Percentiles rank a stretch among this genome's conserved stretches.
These are phyloP conservation scores for Orestias chungarensis DNA, from an alignment of 2,797 vertebrate species.

Conservation along the genomic window DNA sequence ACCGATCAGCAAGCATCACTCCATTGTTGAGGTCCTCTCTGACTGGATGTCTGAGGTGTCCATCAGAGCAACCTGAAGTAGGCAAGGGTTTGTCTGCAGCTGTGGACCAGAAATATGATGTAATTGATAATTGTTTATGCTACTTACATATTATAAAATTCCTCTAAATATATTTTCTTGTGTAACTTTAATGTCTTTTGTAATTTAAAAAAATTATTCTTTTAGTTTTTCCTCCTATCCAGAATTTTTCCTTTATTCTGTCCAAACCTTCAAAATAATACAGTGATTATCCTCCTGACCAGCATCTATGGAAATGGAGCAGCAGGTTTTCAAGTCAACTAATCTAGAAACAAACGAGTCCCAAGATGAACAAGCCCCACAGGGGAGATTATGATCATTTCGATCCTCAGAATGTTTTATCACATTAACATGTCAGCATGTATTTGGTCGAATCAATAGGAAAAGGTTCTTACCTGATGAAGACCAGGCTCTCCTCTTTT, in stretches of 20 bases:
- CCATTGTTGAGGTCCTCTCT: slow-evolving; percentile 40
- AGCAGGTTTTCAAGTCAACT: neutral
- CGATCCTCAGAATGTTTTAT: too few species aligned
- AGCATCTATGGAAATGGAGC: too few species aligned
- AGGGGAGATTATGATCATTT: too few species aligned
- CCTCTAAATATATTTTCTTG: neutral
- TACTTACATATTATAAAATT: neutral
- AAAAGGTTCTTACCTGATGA: neutral
- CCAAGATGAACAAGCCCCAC: too few species aligned
- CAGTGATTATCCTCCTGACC: too few species aligned
- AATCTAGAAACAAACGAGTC: too few species aligned
- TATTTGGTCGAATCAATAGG: neutral
- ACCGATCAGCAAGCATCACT: slow-evolving; percentile 51
- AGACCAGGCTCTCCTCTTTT: neutral
- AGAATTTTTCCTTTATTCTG: neutral
- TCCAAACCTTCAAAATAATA: too few species aligned
- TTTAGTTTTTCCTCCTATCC: neutral
- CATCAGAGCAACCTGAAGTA: slow-evolving; percentile 19
- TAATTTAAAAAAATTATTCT: neutral
- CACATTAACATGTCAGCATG: neutral
- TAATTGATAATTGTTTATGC: neutral
- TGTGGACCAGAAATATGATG: slow-evolving; percentile 22
- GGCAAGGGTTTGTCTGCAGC: slow-evolving; percentile 10
- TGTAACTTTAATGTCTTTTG: neutral
- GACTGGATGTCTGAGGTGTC: slow-evolving; percentile 46